Evolutionary conservation across 2,113 vertebrate species (phyloP).

Genomic region (Cacatua alba): DNA sequence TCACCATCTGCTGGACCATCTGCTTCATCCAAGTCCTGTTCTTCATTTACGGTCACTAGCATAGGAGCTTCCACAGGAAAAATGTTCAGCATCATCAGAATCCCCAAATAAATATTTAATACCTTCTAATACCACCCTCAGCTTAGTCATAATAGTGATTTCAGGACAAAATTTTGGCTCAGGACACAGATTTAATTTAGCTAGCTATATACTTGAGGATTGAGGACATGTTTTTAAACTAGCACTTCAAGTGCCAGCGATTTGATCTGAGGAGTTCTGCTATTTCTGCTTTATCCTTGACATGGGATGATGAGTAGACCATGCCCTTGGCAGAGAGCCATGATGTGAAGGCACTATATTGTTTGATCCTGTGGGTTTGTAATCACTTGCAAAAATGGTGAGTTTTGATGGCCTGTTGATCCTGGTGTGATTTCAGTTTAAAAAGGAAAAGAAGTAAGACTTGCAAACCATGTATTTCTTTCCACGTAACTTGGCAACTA

Average conservation of each 20-base stretch:
- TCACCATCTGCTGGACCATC: conserved; percentile 68
- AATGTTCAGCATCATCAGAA: conserved; percentile 1
- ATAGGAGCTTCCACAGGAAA: conserved; percentile 19
- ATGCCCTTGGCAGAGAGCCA: not conserved
- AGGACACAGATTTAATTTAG: not conserved
- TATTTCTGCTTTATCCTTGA: not conserved
- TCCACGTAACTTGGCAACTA: not conserved
- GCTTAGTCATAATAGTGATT: not conserved
- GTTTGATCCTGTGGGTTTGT: not conserved
- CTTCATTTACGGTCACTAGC: conserved; percentile 41
- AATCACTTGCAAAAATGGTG: not conserved
- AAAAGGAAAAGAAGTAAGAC: not conserved
- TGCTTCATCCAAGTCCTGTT: conserved; percentile 42
- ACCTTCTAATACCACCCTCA: not conserved
- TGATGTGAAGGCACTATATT: not conserved
- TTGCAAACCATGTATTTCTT: not conserved
- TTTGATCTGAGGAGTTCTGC: not conserved
- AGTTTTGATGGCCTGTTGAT: not conserved
- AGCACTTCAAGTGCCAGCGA: not conserved
- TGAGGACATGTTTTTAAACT: not conserved
- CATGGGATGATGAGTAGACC: not conserved
- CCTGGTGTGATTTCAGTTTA: not conserved
- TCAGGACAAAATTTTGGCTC: conserved; percentile 23
- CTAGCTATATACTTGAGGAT: not conserved
- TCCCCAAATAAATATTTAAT: conserved; percentile 49